Base-by-base conservation (phyloP, 1,140 invertebrate species). In the Dendrolimus punctatus region DNA sequence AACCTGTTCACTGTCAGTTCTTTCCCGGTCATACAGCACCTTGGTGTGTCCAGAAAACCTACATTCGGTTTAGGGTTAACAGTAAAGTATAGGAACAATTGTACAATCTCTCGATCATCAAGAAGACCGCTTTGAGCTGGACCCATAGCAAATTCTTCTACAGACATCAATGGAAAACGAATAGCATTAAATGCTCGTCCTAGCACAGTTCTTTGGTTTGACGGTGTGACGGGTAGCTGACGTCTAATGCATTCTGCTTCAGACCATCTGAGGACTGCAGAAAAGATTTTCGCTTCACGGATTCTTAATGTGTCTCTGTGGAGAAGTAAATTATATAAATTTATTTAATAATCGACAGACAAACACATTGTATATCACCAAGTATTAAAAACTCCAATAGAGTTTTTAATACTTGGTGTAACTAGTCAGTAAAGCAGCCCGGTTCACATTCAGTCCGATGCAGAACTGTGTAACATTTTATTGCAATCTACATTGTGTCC, bases 161-260 rank as follows among this genome's bases (percentile, higher is more conserved):
- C 91, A 2, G 92, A 93, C 95, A 97, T 97, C 4, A 96, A 80
- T 4, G 95, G 95, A 80, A 96, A 97, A 38, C 96, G 87, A 57
- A 97, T 92, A 1, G 95, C 87, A 41, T 90, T 88, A 45, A 96
- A 87, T 8, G 93, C 91, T 49, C 88, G 68, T 0, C 92, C 92
- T 0, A 96, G 79, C 2, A 95, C 91, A 49, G 85, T 76, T 58
- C 94, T 80, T 67, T 94, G 91, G 80, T 95, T 95, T 57, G 91
- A 91, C 0, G 92, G 88, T n/a, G 90, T 93, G 0, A 91, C 76
- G 2, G 91, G 84, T 37, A 95, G 57, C 56, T 92, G 90, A 44
- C 92, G 89, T 10, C 93, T 85, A 6, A 81, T 71, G 73, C 95
- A 96, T 80, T 96, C 94, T 2, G 92, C 91, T 71, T 95, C 93